Base-by-base conservation (phyloP, 1,140 invertebrate species). In the Choristoneura fumiferana region DNA sequence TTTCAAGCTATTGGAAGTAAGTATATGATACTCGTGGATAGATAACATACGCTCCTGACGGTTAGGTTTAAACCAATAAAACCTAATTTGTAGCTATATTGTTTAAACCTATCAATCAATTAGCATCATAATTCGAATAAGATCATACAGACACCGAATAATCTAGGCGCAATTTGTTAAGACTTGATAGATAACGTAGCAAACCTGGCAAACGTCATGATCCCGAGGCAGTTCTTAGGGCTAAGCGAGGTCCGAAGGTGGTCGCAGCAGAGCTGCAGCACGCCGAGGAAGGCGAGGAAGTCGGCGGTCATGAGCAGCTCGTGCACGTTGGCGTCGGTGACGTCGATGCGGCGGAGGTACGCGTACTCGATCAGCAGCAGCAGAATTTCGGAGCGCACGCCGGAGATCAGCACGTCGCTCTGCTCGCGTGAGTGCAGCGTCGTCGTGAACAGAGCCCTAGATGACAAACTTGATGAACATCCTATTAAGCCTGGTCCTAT, bases 361-460 rank as follows among this genome's bases (percentile, higher is more conserved):
- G 95, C 94, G 78, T 95, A 97, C 57, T 96, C 92, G 18, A 98
- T 91, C 1, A 98, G 89, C 6, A 92, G 83, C 40, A 93, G 91
- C 90, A 98, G 93, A 65, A 95, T 94, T 35, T 93, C 91, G 0
- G 92, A 92, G 12, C 91, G 92, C n/a, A 98, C 92, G 4, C 94
- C 95, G 0, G 94, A 94, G 61, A 97, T 91, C 18, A 92, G 77
- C 0, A 96, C 92, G 71, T 94, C 93, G 13, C 91, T 93, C 67
- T 93, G 92, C 65, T 93, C 92, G 8, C 91, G 89, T 0, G 90
- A 91, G 73, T 95, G 92, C 35, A 96, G 81, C 0, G 93, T 92
- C 36, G 95, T 96, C 10, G 96, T 97, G 78, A 97, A 97, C n/a
- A 97, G 87, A 52, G 95, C 93, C 73, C 95, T 95, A 17, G 6